Conservation (phyloP, 2,888 invertebrate genomes). For the Tenthredo mesomela region DNA sequence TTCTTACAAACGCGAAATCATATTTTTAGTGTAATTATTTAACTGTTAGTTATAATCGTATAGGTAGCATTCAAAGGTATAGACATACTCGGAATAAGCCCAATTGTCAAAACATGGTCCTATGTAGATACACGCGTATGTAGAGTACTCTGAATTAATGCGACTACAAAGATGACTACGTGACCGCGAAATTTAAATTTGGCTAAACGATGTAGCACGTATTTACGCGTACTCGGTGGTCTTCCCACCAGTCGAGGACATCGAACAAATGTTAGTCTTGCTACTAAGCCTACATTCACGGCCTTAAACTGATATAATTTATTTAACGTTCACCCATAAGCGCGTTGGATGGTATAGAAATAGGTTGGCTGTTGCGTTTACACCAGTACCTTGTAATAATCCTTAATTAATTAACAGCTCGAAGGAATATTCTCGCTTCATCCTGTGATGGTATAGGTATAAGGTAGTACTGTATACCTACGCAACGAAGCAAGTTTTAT, state of each 20-base stretch:
- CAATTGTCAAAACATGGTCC: not conserved
- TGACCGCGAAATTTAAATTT: slow-evolving; percentile 43
- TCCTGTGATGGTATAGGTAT: not conserved
- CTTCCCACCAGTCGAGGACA: slow-evolving; percentile 20
- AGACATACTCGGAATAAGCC: not conserved
- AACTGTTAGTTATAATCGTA: not conserved
- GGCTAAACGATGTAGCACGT: slow-evolving; percentile 2
- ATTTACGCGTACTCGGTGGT: not conserved
- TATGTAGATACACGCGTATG: not conserved
- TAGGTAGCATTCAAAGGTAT: not conserved
- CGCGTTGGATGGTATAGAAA: not conserved
- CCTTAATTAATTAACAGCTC: slow-evolving; percentile 49
- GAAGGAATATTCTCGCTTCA: slow-evolving; percentile 28
- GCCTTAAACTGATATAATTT: slow-evolving; percentile 44
- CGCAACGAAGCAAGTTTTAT: slow-evolving; percentile 11
- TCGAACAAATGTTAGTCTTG: slow-evolving; percentile 45
- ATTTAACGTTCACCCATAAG: slow-evolving; percentile 29
- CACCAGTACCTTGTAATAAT: slow-evolving; percentile 46
- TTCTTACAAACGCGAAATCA: not conserved
- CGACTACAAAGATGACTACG: slow-evolving; percentile 5
- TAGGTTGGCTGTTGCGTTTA: slow-evolving; percentile 24
- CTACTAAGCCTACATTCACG: slow-evolving; percentile 42
- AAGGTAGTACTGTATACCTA: not conserved
- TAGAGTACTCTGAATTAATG: not conserved
- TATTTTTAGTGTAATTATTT: not conserved